phyloP scores from a whole-genome alignment of 2,888 invertebrate genomes.

The Pelosia muscerda region DNA sequence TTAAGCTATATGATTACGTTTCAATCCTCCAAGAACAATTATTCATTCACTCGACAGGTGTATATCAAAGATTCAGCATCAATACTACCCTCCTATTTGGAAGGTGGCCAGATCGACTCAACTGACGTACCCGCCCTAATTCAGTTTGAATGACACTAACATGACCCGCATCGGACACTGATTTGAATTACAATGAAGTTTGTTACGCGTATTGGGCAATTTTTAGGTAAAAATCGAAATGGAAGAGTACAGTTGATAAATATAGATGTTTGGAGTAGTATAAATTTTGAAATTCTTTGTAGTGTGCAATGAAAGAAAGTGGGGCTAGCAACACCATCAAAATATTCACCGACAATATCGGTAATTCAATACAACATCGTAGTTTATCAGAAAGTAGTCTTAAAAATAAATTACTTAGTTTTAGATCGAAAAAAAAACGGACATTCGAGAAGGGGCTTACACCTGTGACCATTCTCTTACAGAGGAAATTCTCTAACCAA shows the following conservation, averaged over 20 bases:
- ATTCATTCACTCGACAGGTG: background rate
- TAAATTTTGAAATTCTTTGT: background rate
- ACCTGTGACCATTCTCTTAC: no score
- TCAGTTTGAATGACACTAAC: constrained; percentile 56
- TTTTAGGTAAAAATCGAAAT: constrained; percentile 25
- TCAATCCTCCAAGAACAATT: background rate
- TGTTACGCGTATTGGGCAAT: constrained; percentile 28
- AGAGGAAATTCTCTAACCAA: no score
- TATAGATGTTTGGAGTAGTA: no score
- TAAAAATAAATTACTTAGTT: no score
- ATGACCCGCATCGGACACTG: constrained; percentile 47
- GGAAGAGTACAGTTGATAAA: background rate
- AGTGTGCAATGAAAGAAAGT: no score
- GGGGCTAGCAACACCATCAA: no score
- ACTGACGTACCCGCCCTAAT: constrained; percentile 45
- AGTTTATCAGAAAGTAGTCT: no score
- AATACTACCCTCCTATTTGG: background rate
- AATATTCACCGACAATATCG: no score
- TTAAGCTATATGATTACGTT: no score
- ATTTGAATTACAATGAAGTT: constrained; percentile 58
- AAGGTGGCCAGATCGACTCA: constrained; percentile 6
- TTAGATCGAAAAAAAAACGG: no score
- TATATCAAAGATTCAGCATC: constrained; percentile 2
- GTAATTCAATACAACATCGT: no score
- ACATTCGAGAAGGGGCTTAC: no score